Conservation (phyloP, 2,797 vertebrate genomes). For the Orientallactaga sibirica region DNA sequence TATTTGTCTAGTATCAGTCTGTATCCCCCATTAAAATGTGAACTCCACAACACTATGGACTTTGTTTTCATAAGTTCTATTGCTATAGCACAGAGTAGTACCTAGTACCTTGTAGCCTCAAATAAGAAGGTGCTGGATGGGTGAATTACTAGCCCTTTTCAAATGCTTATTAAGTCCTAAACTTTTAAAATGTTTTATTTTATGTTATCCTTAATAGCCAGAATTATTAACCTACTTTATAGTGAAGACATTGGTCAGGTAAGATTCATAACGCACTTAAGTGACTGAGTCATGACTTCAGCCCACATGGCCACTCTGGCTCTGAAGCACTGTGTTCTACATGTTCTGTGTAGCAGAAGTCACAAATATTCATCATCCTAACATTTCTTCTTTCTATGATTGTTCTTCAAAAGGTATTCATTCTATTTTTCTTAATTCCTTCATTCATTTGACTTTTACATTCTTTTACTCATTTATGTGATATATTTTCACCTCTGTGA, state of each 20-base stretch:
- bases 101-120: neutral
- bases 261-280: conserved; percentile 40
- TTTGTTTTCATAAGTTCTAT: neutral
- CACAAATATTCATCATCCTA: neutral
- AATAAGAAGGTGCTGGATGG: conserved; percentile 31
- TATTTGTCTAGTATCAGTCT: conserved; percentile 11
- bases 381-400: neutral
- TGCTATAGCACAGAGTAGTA: conserved; percentile 21
- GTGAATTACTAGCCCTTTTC: conserved; percentile 18
- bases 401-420: neutral
- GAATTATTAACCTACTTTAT: neutral
- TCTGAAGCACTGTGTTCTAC: neutral
- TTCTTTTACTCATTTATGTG: neutral
- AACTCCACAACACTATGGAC: neutral
- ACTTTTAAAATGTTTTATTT: conserved; percentile 23
- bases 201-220: neutral
- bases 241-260: neutral
- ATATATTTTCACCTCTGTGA: neutral
- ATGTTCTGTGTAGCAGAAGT: neutral
- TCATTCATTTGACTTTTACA: neutral
- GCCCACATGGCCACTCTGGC: neutral
- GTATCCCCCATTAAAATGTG: neutral
- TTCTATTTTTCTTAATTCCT: neutral
- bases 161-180: conserved; percentile 19
- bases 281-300: neutral